phyloP scores from a whole-genome alignment of 1,140 invertebrate species.

The Trinorchestia longiramus region DNA sequence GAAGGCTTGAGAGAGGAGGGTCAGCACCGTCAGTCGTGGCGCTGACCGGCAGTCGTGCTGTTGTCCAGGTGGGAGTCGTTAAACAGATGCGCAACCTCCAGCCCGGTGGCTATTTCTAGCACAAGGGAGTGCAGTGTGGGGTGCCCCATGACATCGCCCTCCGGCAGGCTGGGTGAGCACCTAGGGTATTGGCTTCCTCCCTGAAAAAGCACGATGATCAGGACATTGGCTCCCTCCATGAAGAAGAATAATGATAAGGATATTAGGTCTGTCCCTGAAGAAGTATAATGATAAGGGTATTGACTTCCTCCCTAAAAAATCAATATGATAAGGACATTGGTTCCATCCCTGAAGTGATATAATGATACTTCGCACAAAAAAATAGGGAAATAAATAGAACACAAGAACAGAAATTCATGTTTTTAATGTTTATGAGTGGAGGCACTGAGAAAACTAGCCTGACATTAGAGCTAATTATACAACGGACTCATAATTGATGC shows the following conservation, averaged over 20 bases:
- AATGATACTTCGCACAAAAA: no score
- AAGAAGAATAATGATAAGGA: neutral
- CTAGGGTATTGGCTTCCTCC: conserved; percentile 86
- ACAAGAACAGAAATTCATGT: no score
- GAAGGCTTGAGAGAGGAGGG: neutral
- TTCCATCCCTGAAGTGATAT: no score
- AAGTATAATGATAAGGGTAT: no score
- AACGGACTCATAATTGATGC: no score
- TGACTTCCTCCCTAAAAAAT: no score
- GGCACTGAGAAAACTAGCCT: no score
- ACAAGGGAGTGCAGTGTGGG: conserved; percentile 84
- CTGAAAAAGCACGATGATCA: conserved; percentile 75
- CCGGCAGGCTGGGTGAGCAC: conserved; percentile 87
- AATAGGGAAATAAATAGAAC: no score
- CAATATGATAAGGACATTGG: no score
- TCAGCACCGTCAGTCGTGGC: conserved; percentile 51
- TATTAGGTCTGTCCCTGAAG: no score
- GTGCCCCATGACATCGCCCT: conserved; percentile 90
- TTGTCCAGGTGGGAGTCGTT: conserved; percentile 70
- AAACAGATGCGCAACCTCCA: conserved; percentile 85
- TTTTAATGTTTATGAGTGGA: no score
- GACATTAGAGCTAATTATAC: no score
- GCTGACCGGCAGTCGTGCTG: neutral
- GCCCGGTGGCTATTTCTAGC: conserved; percentile 82
- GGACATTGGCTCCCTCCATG: neutral